These are phyloP conservation scores for Mesorhabditis belari DNA, from an alignment of 2,888 invertebrate genomes.

Conservation along the genomic window DNA sequence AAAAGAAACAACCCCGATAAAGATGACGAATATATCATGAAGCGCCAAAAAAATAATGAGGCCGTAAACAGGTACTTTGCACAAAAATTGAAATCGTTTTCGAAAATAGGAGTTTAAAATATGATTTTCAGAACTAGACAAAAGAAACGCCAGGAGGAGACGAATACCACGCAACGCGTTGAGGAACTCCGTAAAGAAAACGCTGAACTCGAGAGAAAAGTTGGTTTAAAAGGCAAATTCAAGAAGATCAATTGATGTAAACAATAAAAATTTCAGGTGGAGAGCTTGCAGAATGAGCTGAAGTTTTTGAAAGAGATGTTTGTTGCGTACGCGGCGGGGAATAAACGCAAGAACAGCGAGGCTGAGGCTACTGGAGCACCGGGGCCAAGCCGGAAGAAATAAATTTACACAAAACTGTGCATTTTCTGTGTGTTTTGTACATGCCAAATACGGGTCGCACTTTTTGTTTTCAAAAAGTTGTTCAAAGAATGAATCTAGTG, in stretches of 20 bases:
- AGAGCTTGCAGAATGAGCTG: slow-evolving; percentile 47
- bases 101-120: not conserved
- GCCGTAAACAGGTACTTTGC: slow-evolving; percentile 43
- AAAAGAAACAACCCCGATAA: slow-evolving; percentile 3
- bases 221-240: slow-evolving; percentile 36
- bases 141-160: slow-evolving; percentile 51
- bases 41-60: slow-evolving; percentile 48
- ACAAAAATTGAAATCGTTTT: not conserved
- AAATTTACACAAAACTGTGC: too few relatives aligned
- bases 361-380: slow-evolving; percentile 3
- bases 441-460: too few relatives aligned
- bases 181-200: slow-evolving; percentile 48
- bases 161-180: slow-evolving; percentile 41
- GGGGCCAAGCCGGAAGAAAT: not conserved
- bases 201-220: slow-evolving; percentile 45
- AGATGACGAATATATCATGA: slow-evolving; percentile 39
- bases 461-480: too few relatives aligned
- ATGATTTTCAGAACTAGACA: slow-evolving; percentile 35
- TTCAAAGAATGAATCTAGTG: too few relatives aligned
- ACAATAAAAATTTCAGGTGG: slow-evolving; percentile 28
- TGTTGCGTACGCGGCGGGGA: slow-evolving; percentile 42
- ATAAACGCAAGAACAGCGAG: slow-evolving; percentile 6
- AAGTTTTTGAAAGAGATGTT: slow-evolving; percentile 52
- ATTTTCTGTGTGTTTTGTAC: too few relatives aligned
- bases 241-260: slow-evolving; percentile 34